A percentile compares a stretch with the other conserved stretches of the same genome.
Evolutionary conservation across 64 coral and sea anemone genomes (phyloP).

Genomic region (Pocillopora verrucosa): DNA sequence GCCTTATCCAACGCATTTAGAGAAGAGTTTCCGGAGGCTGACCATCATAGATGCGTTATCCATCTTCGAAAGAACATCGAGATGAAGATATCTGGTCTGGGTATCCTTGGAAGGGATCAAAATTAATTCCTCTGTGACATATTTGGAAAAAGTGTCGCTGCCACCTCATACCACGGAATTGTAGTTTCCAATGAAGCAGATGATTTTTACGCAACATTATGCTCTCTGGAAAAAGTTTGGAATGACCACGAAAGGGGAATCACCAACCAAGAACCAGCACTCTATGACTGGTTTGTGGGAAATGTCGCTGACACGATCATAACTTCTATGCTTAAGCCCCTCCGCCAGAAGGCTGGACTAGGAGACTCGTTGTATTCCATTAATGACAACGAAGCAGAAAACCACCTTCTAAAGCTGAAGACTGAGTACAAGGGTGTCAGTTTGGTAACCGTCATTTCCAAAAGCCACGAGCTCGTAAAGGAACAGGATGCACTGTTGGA

Average conservation of each 20-base stretch:
- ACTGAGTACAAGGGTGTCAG: constrained; percentile 3
- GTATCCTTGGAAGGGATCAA: constrained; percentile 12
- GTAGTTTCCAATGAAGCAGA: not conserved
- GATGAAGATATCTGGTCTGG: not conserved
- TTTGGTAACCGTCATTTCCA: constrained; percentile 20
- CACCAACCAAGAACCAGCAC: constrained; percentile 31
- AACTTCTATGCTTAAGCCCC: constrained; percentile 26
- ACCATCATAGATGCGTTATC: constrained; percentile 31
- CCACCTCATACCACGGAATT: constrained; percentile 11
- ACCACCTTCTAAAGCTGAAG: constrained; percentile 42
- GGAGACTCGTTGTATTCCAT: constrained; percentile 31
- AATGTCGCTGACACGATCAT: constrained; percentile 20
- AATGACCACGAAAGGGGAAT: constrained; percentile 33
- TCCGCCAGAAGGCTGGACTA: constrained; percentile 26
- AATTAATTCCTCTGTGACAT: constrained; percentile 29
- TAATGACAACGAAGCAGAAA: constrained; percentile 51
- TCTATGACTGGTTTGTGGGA: constrained; percentile 55
- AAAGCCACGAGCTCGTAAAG: constrained; percentile 24
- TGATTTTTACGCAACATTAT: constrained; percentile 33
- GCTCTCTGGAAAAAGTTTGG: constrained; percentile 35
- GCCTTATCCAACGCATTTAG: constrained; percentile 35
- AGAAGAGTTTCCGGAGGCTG: constrained; percentile 22
- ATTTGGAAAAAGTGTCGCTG: constrained; percentile 21
- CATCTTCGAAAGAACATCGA: constrained; percentile 41
- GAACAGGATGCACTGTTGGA: constrained; percentile 42